Evolutionary conservation across 2,888 invertebrate species (phyloP).

Genomic region (Eupelmus urozonus): DNA sequence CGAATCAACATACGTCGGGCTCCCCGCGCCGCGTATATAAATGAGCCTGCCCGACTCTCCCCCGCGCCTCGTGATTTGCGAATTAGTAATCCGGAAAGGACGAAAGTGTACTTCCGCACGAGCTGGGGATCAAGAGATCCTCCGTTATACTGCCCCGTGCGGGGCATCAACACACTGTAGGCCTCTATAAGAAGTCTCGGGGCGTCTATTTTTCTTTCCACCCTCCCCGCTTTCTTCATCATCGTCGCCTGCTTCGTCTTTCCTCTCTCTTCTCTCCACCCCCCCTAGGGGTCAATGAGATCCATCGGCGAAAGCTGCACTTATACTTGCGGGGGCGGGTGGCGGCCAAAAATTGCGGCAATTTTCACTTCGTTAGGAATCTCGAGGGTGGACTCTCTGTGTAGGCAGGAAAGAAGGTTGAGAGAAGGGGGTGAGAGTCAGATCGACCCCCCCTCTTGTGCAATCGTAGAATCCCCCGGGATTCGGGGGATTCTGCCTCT

Average conservation of each 20-base stretch:
- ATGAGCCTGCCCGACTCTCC: background rate
- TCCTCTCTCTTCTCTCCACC: background rate
- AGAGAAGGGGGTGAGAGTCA: conserved; percentile 13
- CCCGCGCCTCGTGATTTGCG: conserved; percentile 49
- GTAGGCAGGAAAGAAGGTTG: background rate
- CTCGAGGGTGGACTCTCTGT: conserved; percentile 39
- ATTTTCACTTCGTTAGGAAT: conserved; percentile 75
- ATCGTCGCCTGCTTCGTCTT: conserved; percentile 14
- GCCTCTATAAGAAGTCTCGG: background rate
- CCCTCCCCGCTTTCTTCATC: background rate
- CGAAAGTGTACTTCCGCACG: conserved; percentile 35
- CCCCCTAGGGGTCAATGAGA: conserved; percentile 2
- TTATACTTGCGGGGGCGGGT: background rate
- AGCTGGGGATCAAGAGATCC: conserved; percentile 15
- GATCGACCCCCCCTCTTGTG: conserved; percentile 36
- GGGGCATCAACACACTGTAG: too few species aligned
- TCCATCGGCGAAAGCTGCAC: background rate
- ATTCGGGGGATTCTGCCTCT: conserved; percentile 44
- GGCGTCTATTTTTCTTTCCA: conserved; percentile 24
- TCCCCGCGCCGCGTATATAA: conserved; percentile 34
- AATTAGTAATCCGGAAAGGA: conserved; percentile 54
- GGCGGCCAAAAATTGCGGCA: conserved; percentile 67
- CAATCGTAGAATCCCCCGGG: conserved; percentile 60
- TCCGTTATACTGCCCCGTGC: background rate
- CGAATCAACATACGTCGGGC: conserved; percentile 49